Conservation (phyloP, 2,113 vertebrate species). For the Typhlomys cinereus region DNA sequence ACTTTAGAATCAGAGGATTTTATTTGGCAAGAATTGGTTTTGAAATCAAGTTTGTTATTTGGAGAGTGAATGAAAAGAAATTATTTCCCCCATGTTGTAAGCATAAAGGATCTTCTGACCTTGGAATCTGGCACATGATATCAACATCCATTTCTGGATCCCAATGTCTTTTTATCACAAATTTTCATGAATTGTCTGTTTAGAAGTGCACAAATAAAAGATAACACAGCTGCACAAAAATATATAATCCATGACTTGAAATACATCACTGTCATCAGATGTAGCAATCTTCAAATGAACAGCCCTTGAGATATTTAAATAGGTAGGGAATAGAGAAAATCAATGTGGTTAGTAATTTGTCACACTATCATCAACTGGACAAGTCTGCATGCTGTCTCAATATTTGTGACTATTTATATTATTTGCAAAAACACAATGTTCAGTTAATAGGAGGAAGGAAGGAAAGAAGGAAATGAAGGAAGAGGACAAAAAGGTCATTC, state of each 20-base stretch:
- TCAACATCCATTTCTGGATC: not conserved
- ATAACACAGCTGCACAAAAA: not conserved
- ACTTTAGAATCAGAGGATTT: conserved; percentile 13
- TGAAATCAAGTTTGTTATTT: conserved; percentile 48
- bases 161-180: not conserved
- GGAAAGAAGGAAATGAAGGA: no score
- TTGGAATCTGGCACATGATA: not conserved
- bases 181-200: conserved; percentile 6
- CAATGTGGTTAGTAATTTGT: not conserved
- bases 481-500: no score
- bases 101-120: not conserved
- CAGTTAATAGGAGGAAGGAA: no score
- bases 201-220: not conserved
- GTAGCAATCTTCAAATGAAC: not conserved
- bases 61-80: not conserved
- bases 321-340: not conserved
- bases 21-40: no score
- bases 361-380: not conserved
- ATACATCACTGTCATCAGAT: not conserved
- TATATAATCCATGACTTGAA: not conserved
- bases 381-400: not conserved
- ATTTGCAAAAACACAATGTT: no score
- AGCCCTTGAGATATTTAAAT: not conserved
- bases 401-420: not conserved
- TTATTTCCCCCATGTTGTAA: not conserved